A percentile compares a stretch with the other conserved stretches of the same genome.
phyloP scores from a whole-genome alignment of 2,888 invertebrate species.

The Callyntrura guangdongensis region DNA sequence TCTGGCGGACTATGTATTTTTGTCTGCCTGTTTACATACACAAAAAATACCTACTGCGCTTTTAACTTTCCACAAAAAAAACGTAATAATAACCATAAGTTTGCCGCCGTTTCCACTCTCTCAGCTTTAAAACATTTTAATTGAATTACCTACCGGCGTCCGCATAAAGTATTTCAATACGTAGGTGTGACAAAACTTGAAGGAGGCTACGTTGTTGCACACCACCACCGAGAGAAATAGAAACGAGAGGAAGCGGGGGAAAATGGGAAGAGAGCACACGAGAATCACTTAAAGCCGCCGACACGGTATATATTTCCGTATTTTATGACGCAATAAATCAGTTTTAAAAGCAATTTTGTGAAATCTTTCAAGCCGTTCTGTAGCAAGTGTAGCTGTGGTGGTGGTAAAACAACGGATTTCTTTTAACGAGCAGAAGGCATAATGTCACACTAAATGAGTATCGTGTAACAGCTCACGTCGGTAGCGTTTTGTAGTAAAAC shows the following conservation, averaged over 20 bases:
- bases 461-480: not conserved
- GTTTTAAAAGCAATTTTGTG: slow-evolving; percentile 67
- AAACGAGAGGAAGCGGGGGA: not conserved
- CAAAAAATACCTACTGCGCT: not conserved
- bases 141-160: slow-evolving; percentile 59
- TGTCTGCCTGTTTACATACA: not conserved
- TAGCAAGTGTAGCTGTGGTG: not conserved
- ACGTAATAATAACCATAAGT: slow-evolving; percentile 28
- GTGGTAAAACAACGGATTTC: not conserved
- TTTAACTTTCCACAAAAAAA: not conserved
- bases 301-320: slow-evolving; percentile 22
- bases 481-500: not conserved
- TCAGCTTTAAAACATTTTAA: slow-evolving; percentile 65
- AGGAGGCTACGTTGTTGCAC: not conserved
- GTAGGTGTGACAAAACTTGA: not conserved
- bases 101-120: slow-evolving; percentile 6
- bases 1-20: slow-evolving; percentile 1
- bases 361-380: slow-evolving; percentile 43
- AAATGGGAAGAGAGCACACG: not conserved
- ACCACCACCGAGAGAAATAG: not conserved
- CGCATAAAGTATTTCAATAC: slow-evolving; percentile 39
- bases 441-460: not conserved
- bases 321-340: slow-evolving; percentile 71
- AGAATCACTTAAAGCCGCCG: slow-evolving; percentile 30
- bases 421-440: not conserved